Percentiles rank a stretch among this genome's conserved stretches.
phyloP scores from a whole-genome alignment of 92 coral and sea anemone species.

The Epizoanthus ramosus region DNA sequence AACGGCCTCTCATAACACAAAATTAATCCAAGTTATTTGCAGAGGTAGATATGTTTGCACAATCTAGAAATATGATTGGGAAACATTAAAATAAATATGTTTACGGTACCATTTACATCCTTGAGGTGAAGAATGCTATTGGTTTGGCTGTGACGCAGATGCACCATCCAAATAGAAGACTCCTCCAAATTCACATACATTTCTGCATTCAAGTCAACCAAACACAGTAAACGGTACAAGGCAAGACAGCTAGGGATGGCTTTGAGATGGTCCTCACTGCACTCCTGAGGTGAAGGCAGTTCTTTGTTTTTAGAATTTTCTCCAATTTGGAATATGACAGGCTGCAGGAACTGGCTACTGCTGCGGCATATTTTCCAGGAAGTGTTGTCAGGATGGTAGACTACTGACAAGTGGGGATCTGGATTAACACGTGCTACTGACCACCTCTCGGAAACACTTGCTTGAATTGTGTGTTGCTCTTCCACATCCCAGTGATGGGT shows the following conservation, averaged over 20 bases:
- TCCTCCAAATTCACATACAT: conserved; percentile 77
- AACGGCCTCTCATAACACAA: neutral
- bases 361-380: conserved; percentile 72
- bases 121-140: conserved; percentile 75
- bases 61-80: too few species aligned
- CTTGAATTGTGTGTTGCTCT: conserved; percentile 90
- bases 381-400: conserved; percentile 72
- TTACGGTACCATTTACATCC: conserved; percentile 81
- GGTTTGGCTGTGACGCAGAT: conserved; percentile 79
- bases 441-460: conserved; percentile 88
- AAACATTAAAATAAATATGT: too few species aligned
- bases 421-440: conserved; percentile 51
- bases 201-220: conserved; percentile 76
- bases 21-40: neutral
- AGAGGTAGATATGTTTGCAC: neutral
- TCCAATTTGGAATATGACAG: neutral
- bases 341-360: conserved; percentile 31
- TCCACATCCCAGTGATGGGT: conserved; percentile 93
- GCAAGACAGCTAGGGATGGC: conserved; percentile 96
- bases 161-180: conserved; percentile 78
- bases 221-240: conserved; percentile 82
- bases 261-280: conserved; percentile 64
- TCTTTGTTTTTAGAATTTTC: neutral
- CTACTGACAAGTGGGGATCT: conserved; percentile 65
- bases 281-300: conserved; percentile 9